Evolutionary conservation across 2,888 invertebrate genomes (phyloP).

Genomic region (Drosophila neonasuta): DNA sequence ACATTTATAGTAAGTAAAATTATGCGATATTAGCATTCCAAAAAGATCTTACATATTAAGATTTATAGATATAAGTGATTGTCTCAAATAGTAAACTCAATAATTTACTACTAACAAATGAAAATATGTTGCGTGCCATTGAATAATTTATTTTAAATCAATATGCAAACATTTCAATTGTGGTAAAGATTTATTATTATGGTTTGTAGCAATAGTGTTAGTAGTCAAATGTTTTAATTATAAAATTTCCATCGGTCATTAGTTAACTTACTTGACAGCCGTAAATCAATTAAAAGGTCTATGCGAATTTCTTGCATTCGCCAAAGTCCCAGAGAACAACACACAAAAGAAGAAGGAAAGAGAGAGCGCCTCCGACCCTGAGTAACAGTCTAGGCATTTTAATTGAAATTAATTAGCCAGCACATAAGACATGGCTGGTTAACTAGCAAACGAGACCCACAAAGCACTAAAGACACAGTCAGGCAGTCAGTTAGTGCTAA

Average conservation of each 20-base stretch:
- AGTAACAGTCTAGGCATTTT: slow-evolving; percentile 71
- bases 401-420: slow-evolving; percentile 74
- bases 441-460: slow-evolving; percentile 52
- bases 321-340: slow-evolving; percentile 18
- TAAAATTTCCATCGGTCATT: slow-evolving; percentile 31
- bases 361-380: slow-evolving; percentile 17
- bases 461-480: slow-evolving; percentile 20
- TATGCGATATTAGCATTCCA: too few relatives aligned
- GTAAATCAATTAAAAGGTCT: slow-evolving; percentile 69
- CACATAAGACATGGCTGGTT: slow-evolving; percentile 64
- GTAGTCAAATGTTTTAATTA: slow-evolving; percentile 41
- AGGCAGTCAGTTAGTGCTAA: not conserved
- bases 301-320: slow-evolving; percentile 54
- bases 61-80: too few relatives aligned
- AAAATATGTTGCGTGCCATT: not conserved
- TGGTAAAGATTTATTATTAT: not conserved
- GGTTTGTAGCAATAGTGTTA: slow-evolving; percentile 4
- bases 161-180: not conserved
- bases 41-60: too few relatives aligned
- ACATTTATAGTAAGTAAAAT: too few relatives aligned
- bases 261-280: slow-evolving; percentile 57
- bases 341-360: not conserved
- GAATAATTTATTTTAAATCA: not conserved
- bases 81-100: too few relatives aligned
- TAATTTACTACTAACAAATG: too few relatives aligned